phyloP scores from a whole-genome alignment of 2,797 vertebrate genomes.

The Holocentrus rufus region DNA sequence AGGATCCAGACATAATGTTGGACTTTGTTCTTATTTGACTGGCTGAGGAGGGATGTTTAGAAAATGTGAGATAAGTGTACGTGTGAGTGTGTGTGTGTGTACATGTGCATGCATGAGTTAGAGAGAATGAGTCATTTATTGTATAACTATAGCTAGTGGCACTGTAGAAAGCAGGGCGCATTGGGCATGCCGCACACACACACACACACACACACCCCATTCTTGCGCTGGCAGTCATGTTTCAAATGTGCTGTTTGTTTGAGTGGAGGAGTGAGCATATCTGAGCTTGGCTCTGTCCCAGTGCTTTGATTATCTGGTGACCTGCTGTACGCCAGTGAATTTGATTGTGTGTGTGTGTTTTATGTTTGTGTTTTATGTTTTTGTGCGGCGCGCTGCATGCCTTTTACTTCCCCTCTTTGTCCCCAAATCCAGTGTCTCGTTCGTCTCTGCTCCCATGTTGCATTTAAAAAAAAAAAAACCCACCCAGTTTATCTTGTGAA shows the following conservation, averaged over 20 bases:
- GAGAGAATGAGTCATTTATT: slow-evolving; percentile 54
- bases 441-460: not conserved
- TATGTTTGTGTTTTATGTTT: not conserved
- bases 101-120: slow-evolving; percentile 8
- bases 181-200: slow-evolving; percentile 20
- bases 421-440: not conserved
- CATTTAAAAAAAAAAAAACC: no score
- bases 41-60: slow-evolving; percentile 28
- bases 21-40: slow-evolving; percentile 63
- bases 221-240: not conserved
- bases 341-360: not conserved
- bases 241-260: not conserved
- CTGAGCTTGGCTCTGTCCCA: no score
- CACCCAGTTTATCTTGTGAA: slow-evolving; percentile 11
- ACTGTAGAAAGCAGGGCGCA: not conserved
- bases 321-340: not conserved
- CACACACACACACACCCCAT: not conserved
- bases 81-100: not conserved
- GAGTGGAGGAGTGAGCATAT: not conserved
- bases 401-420: not conserved
- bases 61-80: slow-evolving; percentile 34
- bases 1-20: slow-evolving; percentile 20
- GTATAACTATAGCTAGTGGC: slow-evolving; percentile 32
- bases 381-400: not conserved
- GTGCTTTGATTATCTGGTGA: no score